These are phyloP conservation scores for Tinamus major DNA, from an alignment of 2,797 vertebrate species.

Conservation along the genomic window DNA sequence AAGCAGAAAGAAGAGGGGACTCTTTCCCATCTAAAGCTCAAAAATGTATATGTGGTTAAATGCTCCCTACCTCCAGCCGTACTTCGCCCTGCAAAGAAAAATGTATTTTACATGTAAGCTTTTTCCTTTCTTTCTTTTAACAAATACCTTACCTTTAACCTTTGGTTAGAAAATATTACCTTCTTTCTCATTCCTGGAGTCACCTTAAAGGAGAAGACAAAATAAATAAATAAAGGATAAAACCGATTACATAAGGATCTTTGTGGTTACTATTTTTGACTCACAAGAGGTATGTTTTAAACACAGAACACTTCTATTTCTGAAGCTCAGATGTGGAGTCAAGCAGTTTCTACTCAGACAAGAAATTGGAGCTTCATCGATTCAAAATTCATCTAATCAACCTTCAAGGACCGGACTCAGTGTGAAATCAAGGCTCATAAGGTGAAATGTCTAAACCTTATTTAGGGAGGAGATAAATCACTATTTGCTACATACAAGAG, in stretches of 20 bases:
- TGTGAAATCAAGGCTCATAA: too few relatives aligned
- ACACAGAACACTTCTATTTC: too few relatives aligned
- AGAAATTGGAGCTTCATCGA: too few relatives aligned
- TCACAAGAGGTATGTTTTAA: too few relatives aligned
- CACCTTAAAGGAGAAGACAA: not conserved
- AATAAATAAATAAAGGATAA: not conserved
- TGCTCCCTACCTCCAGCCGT: not conserved
- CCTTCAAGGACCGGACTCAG: too few relatives aligned
- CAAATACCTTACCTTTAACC: not conserved
- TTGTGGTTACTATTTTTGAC: too few relatives aligned
- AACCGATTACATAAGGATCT: not conserved
- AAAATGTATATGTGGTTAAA: not conserved
- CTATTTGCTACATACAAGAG: not conserved
- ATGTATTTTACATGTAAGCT: not conserved
- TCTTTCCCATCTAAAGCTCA: not conserved
- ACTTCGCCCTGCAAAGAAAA: not conserved
- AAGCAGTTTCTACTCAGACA: too few relatives aligned
- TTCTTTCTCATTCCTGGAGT: fast-evolving
- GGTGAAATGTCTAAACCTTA: too few relatives aligned
- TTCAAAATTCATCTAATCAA: too few relatives aligned
- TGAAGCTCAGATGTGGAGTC: too few relatives aligned
- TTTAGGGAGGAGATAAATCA: too few relatives aligned
- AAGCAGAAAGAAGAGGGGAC: not conserved
- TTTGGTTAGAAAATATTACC: not conserved
- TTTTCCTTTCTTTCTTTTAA: not conserved